A percentile compares a stretch with the other conserved stretches of the same genome.
phyloP scores from a whole-genome alignment of 2,113 vertebrate species.

The Cettia cetti region DNA sequence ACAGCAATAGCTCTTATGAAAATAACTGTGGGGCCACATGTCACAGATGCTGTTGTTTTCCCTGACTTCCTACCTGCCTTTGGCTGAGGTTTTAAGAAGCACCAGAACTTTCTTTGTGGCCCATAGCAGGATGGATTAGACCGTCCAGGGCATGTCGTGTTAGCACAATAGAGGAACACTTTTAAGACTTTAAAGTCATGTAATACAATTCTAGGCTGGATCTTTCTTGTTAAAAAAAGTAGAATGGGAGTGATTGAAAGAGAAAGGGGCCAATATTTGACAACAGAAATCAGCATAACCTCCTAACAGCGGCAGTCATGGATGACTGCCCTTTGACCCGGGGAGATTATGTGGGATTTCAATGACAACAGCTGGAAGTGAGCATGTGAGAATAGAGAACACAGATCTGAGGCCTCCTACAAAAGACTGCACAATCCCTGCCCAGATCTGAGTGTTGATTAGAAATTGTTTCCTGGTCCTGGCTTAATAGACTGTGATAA shows the following conservation, averaged over 20 bases:
- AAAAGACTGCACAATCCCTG: constrained; percentile 77
- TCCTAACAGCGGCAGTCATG: constrained; percentile 83
- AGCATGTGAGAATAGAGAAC: constrained; percentile 78
- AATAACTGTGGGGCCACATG: background rate
- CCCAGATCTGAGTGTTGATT: constrained; percentile 78
- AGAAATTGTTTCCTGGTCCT: constrained; percentile 81
- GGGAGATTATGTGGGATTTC: constrained; percentile 85
- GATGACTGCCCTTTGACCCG: constrained; percentile 84
- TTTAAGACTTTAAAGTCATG: constrained; percentile 85
- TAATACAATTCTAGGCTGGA: constrained; percentile 81
- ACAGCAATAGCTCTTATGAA: background rate
- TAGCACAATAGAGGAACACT: constrained; percentile 74
- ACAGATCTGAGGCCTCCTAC: constrained; percentile 76
- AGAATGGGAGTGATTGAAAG: constrained; percentile 78
- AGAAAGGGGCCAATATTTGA: constrained; percentile 82
- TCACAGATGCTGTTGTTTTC: background rate
- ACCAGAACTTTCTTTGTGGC: constrained; percentile 71
- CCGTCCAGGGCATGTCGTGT: constrained; percentile 68
- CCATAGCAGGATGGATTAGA: constrained; percentile 70
- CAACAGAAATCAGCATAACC: constrained; percentile 86
- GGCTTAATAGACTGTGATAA: constrained; percentile 80
- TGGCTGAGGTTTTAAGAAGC: constrained; percentile 58
- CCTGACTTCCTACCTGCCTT: constrained; percentile 37
- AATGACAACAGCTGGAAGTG: constrained; percentile 84
- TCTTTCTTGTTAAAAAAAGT: constrained; percentile 76